phyloP scores from a whole-genome alignment of 2,113 vertebrate species.

The Morone chrysops region DNA sequence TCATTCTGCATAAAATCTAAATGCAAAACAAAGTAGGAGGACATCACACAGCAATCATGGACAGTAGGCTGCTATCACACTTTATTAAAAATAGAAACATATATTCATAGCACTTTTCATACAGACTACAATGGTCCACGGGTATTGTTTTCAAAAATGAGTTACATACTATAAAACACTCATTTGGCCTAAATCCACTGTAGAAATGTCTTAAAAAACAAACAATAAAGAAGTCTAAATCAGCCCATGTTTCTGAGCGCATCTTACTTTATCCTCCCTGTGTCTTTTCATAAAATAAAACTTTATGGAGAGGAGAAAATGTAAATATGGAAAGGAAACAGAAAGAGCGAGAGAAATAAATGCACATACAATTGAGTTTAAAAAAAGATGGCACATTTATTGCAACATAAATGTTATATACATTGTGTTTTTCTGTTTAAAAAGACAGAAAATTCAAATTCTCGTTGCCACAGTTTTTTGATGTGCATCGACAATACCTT shows the following conservation, averaged over 20 bases:
- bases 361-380: slow-evolving; percentile 87
- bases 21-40: slow-evolving; percentile 61
- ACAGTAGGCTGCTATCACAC: slow-evolving; percentile 78
- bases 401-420: slow-evolving; percentile 99
- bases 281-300: slow-evolving; percentile 52
- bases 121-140: slow-evolving; percentile 84
- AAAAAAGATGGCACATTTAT: slow-evolving; percentile 99
- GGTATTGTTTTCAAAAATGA: slow-evolving; percentile 74
- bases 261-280: slow-evolving; percentile 9
- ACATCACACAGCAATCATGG: slow-evolving; percentile 59
- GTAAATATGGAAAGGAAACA: slow-evolving; percentile 40
- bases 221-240: slow-evolving; percentile 16
- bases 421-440: slow-evolving; percentile 97
- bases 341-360: slow-evolving; percentile 76
- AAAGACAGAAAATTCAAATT: slow-evolving; percentile 95
- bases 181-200: slow-evolving; percentile 81
- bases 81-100: slow-evolving; percentile 86
- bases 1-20: neutral
- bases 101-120: slow-evolving; percentile 82
- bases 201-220: slow-evolving; percentile 64
- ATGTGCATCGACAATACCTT: slow-evolving; percentile 94
- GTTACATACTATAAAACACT: slow-evolving; percentile 79
- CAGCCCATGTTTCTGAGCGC: slow-evolving; percentile 33
- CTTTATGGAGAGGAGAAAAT: slow-evolving; percentile 39
- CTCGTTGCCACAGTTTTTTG: slow-evolving; percentile 88